Base-by-base conservation (phyloP, 1,140 invertebrate genomes). In the Drosophila ohnishii region DNA sequence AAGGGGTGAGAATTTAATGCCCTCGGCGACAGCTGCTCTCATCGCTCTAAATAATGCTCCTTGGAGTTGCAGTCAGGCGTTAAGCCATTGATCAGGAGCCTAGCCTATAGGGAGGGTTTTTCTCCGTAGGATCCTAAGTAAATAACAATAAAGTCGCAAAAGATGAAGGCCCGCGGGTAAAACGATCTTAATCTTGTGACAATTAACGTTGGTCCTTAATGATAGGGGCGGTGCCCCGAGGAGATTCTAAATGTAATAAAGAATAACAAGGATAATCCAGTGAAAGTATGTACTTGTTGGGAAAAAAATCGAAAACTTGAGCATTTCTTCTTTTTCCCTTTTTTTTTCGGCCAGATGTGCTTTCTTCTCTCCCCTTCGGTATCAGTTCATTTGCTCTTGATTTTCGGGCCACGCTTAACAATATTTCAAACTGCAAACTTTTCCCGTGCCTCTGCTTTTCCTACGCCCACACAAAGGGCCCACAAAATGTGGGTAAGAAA, bases 391-490 rank as follows among this genome's bases (percentile, higher is more conserved):
- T 83, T 87, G 73, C 53, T 73, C 65, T 32, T 61, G 58, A 58
- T 65, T 79, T 60, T 61, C 25, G 42, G 57, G 64, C 60, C 64
- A 88, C 64, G 67, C 60, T 69, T 74, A 88, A 87, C 84, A 88
- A 88, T 88, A 80, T 88, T 87, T 88, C 79, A 80, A 88, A 86
- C 72, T 82, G 72, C 57, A 88, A 87, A 87, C 67, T 83, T 87
- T 87, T 81, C 78, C 66, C 73, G 59, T 64, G 45, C 69, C 39
- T 74, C 55, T 32, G 44, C 67, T 65, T 62, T 70, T 75, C 58
- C 67, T 67, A 51, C 51, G 62, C 63, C 62, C 71, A 61, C 65
- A 72, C 74, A 77, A 60, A 59, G 63, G 37, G 75, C 34, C 44
- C 67, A 60, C 48, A 75, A 72, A 73, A 61, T 53, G 39, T 53